Conservation (phyloP, 2,797 vertebrate genomes). For the Iguana delicatissima region DNA sequence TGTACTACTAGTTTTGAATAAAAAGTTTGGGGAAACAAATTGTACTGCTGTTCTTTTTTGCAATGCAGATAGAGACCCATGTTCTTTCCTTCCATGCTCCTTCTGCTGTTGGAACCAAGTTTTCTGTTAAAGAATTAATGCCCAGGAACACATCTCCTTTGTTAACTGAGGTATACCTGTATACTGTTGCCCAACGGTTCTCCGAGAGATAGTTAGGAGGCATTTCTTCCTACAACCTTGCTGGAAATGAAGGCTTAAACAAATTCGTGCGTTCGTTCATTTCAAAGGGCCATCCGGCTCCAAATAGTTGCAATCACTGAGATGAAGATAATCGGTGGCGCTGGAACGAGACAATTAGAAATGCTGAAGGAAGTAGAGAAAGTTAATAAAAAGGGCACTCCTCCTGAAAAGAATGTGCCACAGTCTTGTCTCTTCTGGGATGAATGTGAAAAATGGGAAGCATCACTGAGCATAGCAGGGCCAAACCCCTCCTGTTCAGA, state of each 20-base stretch:
- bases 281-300: background rate
- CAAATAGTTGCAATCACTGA: conserved; percentile 18
- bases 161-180: background rate
- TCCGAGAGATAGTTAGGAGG: background rate
- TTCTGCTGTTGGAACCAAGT: too few relatives aligned
- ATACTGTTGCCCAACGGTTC: background rate
- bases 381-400: background rate
- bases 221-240: background rate
- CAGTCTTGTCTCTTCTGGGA: background rate
- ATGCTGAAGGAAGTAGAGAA: conserved; percentile 14
- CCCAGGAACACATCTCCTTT: too few relatives aligned
- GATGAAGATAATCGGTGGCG: conserved; percentile 3
- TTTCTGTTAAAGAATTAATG: too few relatives aligned
- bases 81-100: too few relatives aligned
- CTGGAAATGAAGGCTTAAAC: background rate
- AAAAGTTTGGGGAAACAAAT: too few relatives aligned
- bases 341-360: conserved; percentile 18
- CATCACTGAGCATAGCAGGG: background rate
- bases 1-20: too few relatives aligned
- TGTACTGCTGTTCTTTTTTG: too few relatives aligned
- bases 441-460: background rate
- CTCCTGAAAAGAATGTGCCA: background rate
- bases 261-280: conserved; percentile 1
- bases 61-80: too few relatives aligned
- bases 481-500: background rate